Conservation (phyloP, 1,140 invertebrate genomes). For the Ips typographus region DNA sequence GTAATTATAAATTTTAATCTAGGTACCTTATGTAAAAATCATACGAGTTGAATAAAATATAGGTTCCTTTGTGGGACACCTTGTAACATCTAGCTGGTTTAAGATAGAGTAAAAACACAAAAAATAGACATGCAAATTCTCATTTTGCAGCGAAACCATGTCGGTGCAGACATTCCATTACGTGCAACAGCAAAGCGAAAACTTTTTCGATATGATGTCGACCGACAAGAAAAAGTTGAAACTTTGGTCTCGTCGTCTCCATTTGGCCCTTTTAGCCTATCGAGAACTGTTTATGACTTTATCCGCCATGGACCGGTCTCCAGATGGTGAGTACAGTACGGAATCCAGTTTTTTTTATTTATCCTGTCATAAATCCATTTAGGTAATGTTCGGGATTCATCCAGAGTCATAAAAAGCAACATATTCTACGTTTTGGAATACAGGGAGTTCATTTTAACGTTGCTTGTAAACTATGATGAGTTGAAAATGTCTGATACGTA, state of each 20-base stretch:
- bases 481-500: conserved; percentile 85
- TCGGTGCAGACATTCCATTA: conserved; percentile 89
- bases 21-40: too few species aligned
- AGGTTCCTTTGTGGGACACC: too few species aligned
- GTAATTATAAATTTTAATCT: too few species aligned
- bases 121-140: not conserved
- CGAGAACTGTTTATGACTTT: conserved; percentile 75
- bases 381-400: conserved; percentile 65
- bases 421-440: conserved; percentile 95
- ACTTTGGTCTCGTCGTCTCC: conserved; percentile 81
- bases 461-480: conserved; percentile 81
- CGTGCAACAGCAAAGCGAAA: conserved; percentile 88
- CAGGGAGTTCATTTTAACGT: conserved; percentile 81
- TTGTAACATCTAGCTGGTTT: not conserved
- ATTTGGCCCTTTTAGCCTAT: conserved; percentile 70
- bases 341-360: not conserved
- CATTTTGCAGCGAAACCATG: conserved; percentile 75
- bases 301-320: conserved; percentile 74
- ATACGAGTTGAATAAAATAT: too few species aligned
- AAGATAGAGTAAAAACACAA: not conserved
- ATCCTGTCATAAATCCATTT: not conserved
- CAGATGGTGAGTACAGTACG: conserved; percentile 53
- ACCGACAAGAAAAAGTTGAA: conserved; percentile 84
- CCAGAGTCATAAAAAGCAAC: conserved; percentile 86
- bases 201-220: conserved; percentile 83